phyloP scores from a whole-genome alignment of 64 coral and sea anemone genomes.

The Stichodactyla helianthus region DNA sequence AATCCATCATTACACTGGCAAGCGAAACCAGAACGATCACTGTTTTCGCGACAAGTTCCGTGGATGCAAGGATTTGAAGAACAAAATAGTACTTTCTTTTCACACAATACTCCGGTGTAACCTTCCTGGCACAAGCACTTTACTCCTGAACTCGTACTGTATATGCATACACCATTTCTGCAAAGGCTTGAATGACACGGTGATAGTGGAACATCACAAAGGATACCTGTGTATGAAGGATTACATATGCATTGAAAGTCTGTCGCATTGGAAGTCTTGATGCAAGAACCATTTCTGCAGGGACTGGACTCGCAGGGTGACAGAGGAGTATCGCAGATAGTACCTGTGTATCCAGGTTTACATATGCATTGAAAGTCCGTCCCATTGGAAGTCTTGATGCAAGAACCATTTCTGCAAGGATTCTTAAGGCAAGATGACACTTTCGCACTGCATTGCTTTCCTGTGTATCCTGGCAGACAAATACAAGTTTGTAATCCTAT shows the following conservation, averaged over 20 bases:
- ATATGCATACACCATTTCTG: constrained; percentile 50
- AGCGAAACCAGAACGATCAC: constrained; percentile 17
- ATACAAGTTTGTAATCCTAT: neutral
- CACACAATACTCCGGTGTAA: constrained; percentile 55
- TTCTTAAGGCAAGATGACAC: constrained; percentile 11
- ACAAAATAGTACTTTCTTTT: constrained; percentile 32
- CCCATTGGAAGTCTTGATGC: constrained; percentile 15
- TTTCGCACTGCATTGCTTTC: neutral
- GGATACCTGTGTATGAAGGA: constrained; percentile 37
- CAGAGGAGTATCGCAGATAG: constrained; percentile 36
- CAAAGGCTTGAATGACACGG: constrained; percentile 45
- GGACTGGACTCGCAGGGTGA: constrained; percentile 43
- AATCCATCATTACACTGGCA: constrained; percentile 57
- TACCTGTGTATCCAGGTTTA: constrained; percentile 20
- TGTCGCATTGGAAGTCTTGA: neutral
- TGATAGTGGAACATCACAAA: constrained; percentile 39
- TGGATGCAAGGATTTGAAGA: constrained; percentile 48
- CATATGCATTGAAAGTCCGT: constrained; percentile 6
- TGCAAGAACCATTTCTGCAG: constrained; percentile 26
- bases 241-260: constrained; percentile 21
- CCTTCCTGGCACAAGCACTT: constrained; percentile 50
- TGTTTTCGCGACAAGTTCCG: constrained; percentile 42
- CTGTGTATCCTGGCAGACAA: constrained; percentile 31
- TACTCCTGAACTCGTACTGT: constrained; percentile 35
- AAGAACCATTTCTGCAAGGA: constrained; percentile 41